phyloP scores from a whole-genome alignment of 2,888 invertebrate species.

The Pseudococcus viburni region DNA sequence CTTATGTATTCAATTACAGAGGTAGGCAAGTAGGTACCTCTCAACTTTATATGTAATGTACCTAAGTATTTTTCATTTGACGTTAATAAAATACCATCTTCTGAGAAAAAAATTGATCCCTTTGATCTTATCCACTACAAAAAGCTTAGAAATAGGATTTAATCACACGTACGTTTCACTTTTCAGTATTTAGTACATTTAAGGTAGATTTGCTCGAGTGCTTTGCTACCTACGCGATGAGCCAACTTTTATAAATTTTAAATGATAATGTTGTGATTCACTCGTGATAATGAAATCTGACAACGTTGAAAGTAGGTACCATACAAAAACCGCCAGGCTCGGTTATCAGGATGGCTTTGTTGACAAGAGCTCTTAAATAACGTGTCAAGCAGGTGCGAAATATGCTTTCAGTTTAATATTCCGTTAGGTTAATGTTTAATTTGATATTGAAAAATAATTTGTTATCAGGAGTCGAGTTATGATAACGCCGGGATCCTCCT shows the following conservation, averaged over 20 bases:
- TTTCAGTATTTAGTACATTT: not conserved
- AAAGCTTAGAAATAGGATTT: not conserved
- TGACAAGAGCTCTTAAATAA: conserved; percentile 7
- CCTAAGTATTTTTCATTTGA: not conserved
- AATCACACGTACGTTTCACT: not conserved
- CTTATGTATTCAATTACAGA: too few relatives aligned
- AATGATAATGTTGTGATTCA: not conserved
- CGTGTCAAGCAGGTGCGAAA: not conserved
- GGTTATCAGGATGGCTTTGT: not conserved
- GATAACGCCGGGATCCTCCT: not conserved
- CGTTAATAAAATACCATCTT: not conserved
- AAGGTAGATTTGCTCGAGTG: not conserved
- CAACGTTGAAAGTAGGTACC: not conserved
- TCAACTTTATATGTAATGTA: not conserved
- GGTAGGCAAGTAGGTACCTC: too few relatives aligned
- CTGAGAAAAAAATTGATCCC: not conserved
- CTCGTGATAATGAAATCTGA: conserved; percentile 25
- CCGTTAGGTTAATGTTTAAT: not conserved
- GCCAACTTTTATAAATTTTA: not conserved
- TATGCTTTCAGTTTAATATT: not conserved
- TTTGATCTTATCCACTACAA: not conserved
- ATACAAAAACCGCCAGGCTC: not conserved
- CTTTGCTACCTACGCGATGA: not conserved
- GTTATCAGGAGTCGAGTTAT: not conserved
- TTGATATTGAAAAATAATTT: conserved; percentile 6